A percentile compares a stretch with the other conserved stretches of the same genome.
Evolutionary conservation across 1,140 invertebrate species (phyloP).

Genomic region (Drosophila tropicalis): DNA sequence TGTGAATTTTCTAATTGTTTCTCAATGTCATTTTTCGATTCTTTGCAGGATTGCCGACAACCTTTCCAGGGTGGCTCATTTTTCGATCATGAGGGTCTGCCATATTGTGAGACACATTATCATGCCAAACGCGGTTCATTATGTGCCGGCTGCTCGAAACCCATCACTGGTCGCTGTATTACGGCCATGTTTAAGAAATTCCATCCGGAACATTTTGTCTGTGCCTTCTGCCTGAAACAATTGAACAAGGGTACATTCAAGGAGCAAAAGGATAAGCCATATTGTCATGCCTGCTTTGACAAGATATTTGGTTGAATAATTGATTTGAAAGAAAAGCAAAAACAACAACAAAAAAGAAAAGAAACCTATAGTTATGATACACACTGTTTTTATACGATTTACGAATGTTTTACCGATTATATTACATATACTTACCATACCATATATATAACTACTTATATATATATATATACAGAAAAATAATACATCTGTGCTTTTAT

Average conservation of each 20-base stretch:
- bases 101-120: conserved; percentile 99
- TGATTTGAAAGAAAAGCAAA: not conserved
- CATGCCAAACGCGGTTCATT: conserved; percentile 97
- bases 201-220: conserved; percentile 98
- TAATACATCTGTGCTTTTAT: conserved; percentile 69
- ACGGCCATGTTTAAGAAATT: conserved; percentile 99
- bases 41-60: conserved; percentile 91
- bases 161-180: conserved; percentile 98
- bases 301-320: conserved; percentile 94
- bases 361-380: conserved; percentile 56
- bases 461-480: not conserved
- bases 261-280: conserved; percentile 98
- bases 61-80: conserved; percentile 97
- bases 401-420: conserved; percentile 41
- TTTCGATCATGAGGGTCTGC: conserved; percentile 97
- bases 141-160: conserved; percentile 98
- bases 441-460: conserved; percentile 46
- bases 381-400: conserved; percentile 72
- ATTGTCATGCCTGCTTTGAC: conserved; percentile 98
- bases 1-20: not conserved
- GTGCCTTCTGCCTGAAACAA: conserved; percentile 97
- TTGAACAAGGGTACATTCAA: conserved; percentile 99
- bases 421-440: conserved; percentile 33
- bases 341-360: conserved; percentile 30
- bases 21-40: not conserved